Evolutionary conservation across 53 echinoderm and acorn worm species (phyloP), one percentile per base, ranked within the genome.

Genomic region (Astropecten irregularis): DNA sequence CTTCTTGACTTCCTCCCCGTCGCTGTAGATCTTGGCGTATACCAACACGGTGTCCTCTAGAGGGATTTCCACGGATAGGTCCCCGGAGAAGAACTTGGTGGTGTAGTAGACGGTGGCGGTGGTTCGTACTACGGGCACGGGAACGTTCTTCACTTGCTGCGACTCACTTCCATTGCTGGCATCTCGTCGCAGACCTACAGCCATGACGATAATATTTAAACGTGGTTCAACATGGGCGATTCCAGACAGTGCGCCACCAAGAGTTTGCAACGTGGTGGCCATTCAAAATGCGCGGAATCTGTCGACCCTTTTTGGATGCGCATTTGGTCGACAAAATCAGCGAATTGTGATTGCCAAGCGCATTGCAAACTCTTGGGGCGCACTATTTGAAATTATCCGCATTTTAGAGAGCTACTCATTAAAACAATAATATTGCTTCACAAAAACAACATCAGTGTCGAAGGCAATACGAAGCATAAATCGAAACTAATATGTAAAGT

Each of bases 11-110:
- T 61, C 89, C 31, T 53, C 65, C 23, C 84, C 89, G 15, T 89
- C 83, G 11, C 44, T 73, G 42, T 74, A 89, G 32, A 57, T 66
- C 31, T 89, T 84, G 7, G 84, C 74, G 36, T 89, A 89, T 13
- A 89, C 49, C 15, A 89, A 37, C 9, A 83, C 84, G 34, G 70
- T 88, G 18, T 89, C 84, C 39, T 76, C 84, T 11, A 83, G 35
- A 16, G 83, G 74, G 20, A 83, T 71, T 20, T 73, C 68, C n/a
- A 49, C 47, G 13, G 64, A 55, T 39, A 35, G 64, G 33, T 73
- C 76, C 3, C 57, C 66, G 26, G 61, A 66, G 84, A 89, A 89
- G 76, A 89, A 89, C 71, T 89, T 89, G 44, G 64, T 56, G n/a
- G 74, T 83, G 59, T 84, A 89, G 56, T 89, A 89, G 19, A 89